Evolutionary conservation across 1,140 invertebrate genomes (phyloP), one percentile per base, ranked within the genome.

Genomic region (Ectropis grisescens): DNA sequence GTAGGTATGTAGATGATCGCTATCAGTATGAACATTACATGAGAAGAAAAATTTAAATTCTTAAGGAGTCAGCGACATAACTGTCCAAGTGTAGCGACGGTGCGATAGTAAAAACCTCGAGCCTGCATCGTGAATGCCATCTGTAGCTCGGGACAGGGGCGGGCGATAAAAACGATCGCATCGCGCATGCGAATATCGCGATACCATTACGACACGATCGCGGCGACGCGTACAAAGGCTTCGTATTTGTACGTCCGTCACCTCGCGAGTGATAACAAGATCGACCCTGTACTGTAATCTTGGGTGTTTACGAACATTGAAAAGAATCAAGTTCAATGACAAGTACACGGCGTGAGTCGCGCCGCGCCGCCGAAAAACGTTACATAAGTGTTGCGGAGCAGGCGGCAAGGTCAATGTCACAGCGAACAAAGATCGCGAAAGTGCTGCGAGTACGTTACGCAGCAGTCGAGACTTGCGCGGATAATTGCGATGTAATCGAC

Each of bases 401-500:
- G 24, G 23, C 39, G 37, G 47, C 51, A 50, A 56, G 70, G 70
- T 79, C 74, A 79, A 75, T 79, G 74, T 67, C 74, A 51, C 50
- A 41, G 29, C 42, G 60, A 65, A 66, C 65, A 60, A 71, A 75
- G 70, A 71, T 71, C 68, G 70, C 61, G 68, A 79, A 74, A 79
- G 74, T 75, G 68, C 55, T 65, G 54, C 60, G 29, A 19, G 13
- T 42, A 41, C 47, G 61, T 67, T 58, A 58, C 54, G 61, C 47
- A 25, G 49, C 32, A 45, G 43, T 37, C 47, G 34, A 39, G 38
- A 34, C 37, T 41, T 41, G 51, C 49, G 36, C 58, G 68, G 61
- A 72, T 79, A 75, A 79, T 79, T 74, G 74, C 70, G 59, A 64
- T 58, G 64, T 75, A 74, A 70, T 70, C 65, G 59, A 23, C 60